Percentiles rank a stretch among this genome's conserved stretches.
Conservation (phyloP, 1,140 invertebrate genomes). For the Drosophila mayri region DNA sequence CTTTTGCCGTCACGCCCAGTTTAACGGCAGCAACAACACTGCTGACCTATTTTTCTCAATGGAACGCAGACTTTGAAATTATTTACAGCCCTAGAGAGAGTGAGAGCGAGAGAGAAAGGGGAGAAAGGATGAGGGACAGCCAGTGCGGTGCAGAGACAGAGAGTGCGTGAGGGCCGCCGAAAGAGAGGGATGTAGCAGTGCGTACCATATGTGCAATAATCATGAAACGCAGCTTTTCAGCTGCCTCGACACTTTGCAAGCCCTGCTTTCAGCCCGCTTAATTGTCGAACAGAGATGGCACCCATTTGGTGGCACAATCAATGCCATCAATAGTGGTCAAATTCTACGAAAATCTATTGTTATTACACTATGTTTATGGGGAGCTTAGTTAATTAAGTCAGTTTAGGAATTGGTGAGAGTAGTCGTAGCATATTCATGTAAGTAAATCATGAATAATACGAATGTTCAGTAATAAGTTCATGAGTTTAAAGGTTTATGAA, state of each 20-base stretch:
- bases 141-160: conserved; percentile 22
- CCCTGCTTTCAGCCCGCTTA: conserved; percentile 59
- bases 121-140: conserved; percentile 13
- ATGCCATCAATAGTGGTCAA: not conserved
- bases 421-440: no score
- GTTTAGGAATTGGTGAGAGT: not conserved
- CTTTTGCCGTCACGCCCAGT: conserved; percentile 76
- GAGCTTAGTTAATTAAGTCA: not conserved
- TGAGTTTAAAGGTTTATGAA: no score
- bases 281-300: conserved; percentile 1
- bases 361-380: not conserved
- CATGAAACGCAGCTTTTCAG: conserved; percentile 47
- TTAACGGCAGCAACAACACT: conserved; percentile 67
- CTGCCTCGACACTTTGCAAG: conserved; percentile 65
- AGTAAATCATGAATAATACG: no score
- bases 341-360: not conserved
- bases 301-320: not conserved
- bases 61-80: conserved; percentile 69
- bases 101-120: not conserved
- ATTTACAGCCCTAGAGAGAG: conserved; percentile 64
- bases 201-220: conserved; percentile 60
- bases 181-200: conserved; percentile 15
- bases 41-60: conserved; percentile 73
- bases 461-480: no score
- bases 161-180: not conserved